phyloP scores from a whole-genome alignment of 2,113 vertebrate genomes.

The Tragelaphus scriptus region DNA sequence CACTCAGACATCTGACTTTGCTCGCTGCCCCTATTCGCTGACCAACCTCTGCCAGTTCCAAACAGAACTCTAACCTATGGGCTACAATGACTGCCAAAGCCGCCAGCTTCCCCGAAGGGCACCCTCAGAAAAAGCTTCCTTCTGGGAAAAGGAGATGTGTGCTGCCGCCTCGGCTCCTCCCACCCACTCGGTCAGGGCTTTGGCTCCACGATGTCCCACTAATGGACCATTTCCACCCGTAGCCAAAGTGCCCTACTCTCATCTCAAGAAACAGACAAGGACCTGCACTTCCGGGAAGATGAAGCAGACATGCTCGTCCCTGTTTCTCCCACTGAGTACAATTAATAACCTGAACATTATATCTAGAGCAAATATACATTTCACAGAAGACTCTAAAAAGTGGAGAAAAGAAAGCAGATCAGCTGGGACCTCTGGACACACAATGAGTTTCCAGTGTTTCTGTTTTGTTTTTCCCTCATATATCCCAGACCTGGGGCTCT shows the following conservation, averaged over 20 bases:
- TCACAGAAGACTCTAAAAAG: not conserved
- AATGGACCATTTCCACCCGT: accelerated
- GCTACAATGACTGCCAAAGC: not conserved
- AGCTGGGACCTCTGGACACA: not conserved
- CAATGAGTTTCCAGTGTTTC: accelerated
- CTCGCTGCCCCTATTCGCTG: accelerated
- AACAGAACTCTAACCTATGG: accelerated
- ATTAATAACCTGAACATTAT: no score
- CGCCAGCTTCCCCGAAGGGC: not conserved
- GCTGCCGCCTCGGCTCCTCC: no score
- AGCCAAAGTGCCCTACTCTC: not conserved
- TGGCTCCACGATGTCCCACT: not conserved
- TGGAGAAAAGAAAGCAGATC: not conserved
- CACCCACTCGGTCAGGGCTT: accelerated
- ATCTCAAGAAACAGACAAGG: not conserved
- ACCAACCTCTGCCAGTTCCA: not conserved
- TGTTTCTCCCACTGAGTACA: not conserved
- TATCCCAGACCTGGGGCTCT: not conserved
- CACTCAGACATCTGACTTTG: not conserved
- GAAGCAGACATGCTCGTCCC: not conserved
- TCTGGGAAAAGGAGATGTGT: accelerated
- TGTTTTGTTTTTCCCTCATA: not conserved
- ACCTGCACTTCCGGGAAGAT: not conserved
- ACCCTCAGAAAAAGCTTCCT: not conserved
- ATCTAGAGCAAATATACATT: accelerated